phyloP scores from a whole-genome alignment of 2,797 vertebrate species.

The Allobates femoralis region DNA sequence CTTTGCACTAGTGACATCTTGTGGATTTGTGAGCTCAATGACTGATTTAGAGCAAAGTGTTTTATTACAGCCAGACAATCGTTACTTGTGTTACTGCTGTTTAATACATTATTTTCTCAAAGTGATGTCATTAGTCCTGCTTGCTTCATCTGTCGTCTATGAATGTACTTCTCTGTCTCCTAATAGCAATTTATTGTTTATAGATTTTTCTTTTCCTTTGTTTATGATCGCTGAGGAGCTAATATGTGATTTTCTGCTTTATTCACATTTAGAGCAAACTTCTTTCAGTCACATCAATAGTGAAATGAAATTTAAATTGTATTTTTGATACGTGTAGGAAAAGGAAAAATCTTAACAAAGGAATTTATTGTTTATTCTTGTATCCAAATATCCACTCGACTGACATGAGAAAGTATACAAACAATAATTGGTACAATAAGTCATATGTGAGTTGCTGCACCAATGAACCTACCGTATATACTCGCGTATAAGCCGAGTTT shows the following conservation, averaged over 20 bases:
- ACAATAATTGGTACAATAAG: not conserved
- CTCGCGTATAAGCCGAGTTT: too few species aligned
- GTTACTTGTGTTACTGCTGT: fast-evolving
- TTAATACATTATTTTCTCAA: not conserved
- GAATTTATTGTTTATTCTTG: constrained; percentile 16
- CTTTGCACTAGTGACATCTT: constrained; percentile 66
- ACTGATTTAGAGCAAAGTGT: constrained; percentile 62
- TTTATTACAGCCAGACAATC: constrained; percentile 13
- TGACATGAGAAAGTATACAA: not conserved
- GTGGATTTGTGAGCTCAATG: constrained; percentile 71
- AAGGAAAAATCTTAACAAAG: not conserved
- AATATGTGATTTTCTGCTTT: constrained; percentile 43
- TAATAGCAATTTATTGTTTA: constrained; percentile 39
- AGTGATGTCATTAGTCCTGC: not conserved
- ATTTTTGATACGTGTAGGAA: constrained; percentile 65
- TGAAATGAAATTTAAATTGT: constrained; percentile 76
- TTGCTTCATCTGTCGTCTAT: not conserved
- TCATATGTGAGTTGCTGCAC: not conserved
- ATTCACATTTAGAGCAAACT: not conserved
- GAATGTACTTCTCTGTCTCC: constrained; percentile 28
- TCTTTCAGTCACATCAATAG: constrained; percentile 65
- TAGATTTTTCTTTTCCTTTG: constrained; percentile 31
- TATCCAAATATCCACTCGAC: not conserved
- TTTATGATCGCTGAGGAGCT: constrained; percentile 42
- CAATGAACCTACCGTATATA: too few species aligned